phyloP scores from a whole-genome alignment of 2,797 vertebrate genomes.

The Sebastes goodei region DNA sequence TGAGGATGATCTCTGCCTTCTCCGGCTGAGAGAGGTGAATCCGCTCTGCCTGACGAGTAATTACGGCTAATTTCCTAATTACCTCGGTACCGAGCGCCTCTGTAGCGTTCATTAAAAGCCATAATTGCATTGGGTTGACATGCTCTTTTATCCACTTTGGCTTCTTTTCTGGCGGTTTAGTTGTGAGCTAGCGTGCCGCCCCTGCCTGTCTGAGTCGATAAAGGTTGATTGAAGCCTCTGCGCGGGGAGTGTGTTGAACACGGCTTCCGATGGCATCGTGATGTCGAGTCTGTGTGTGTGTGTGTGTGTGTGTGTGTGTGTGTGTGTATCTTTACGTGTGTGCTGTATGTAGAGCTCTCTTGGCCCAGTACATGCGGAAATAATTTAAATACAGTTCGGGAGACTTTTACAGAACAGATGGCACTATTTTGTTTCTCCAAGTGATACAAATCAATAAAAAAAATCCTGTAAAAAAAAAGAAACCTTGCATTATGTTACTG shows the following conservation, averaged over 20 bases:
- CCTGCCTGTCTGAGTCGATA: constrained; percentile 73
- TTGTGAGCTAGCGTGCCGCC: constrained; percentile 43
- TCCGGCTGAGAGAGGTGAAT: constrained; percentile 67
- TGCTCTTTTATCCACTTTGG: constrained; percentile 75
- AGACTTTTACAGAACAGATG: constrained; percentile 26
- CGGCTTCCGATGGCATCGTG: constrained; percentile 33
- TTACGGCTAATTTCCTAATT: constrained; percentile 83
- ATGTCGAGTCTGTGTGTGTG: constrained; percentile 32
- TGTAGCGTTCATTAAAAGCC: constrained; percentile 81
- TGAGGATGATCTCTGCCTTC: constrained; percentile 67
- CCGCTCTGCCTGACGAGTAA: constrained; percentile 74
- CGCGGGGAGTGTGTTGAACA: constrained; percentile 60
- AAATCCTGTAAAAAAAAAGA: neutral
- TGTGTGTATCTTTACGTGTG: constrained; percentile 10
- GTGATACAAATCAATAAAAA: constrained; percentile 4
- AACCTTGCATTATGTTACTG: neutral
- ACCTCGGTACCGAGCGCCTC: constrained; percentile 69
- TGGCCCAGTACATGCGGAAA: neutral
- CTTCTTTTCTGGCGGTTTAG: constrained; percentile 59
- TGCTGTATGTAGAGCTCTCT: neutral
- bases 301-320: too few species aligned
- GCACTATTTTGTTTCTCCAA: neutral
- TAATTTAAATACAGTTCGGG: neutral
- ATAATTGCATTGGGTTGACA: constrained; percentile 83
- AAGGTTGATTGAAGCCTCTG: constrained; percentile 72